phyloP scores from a whole-genome alignment of 2,888 invertebrate genomes.

The Ennomos fuscantarius region DNA sequence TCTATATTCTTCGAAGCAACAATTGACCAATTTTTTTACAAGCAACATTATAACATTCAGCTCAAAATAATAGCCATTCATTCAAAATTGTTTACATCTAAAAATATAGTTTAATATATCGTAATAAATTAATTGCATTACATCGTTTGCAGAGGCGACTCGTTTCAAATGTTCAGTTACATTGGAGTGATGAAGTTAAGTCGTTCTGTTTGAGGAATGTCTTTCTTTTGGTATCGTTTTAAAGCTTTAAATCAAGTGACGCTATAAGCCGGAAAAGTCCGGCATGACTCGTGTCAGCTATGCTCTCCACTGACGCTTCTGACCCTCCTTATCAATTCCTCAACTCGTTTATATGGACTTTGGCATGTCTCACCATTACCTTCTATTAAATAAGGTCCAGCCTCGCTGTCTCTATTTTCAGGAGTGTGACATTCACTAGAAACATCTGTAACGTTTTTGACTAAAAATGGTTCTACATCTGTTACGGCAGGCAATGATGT shows the following conservation, averaged over 20 bases:
- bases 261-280: conserved; percentile 69
- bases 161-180: conserved; percentile 3
- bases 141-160: conserved; percentile 8
- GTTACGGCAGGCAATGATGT: conserved; percentile 48
- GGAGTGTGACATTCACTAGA: conserved; percentile 73
- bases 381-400: conserved; percentile 74
- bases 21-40: conserved; percentile 50
- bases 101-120: conserved; percentile 36
- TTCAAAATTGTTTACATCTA: conserved; percentile 42
- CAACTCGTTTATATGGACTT: conserved; percentile 76
- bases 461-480: conserved; percentile 75
- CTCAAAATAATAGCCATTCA: conserved; percentile 39
- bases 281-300: conserved; percentile 80
- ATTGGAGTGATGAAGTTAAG: conserved; percentile 19
- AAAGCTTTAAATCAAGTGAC: conserved; percentile 46
- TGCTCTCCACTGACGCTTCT: conserved; percentile 72
- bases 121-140: conserved; percentile 30
- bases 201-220: conserved; percentile 39
- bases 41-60: conserved; percentile 50
- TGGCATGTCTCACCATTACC: conserved; percentile 66
- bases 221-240: conserved; percentile 36
- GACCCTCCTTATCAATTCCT: conserved; percentile 73
- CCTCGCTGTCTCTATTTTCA: conserved; percentile 68
- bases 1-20: conserved; percentile 50
- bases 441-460: conserved; percentile 58